phyloP scores from a whole-genome alignment of 2,113 vertebrate species.

The Lepus americanus region DNA sequence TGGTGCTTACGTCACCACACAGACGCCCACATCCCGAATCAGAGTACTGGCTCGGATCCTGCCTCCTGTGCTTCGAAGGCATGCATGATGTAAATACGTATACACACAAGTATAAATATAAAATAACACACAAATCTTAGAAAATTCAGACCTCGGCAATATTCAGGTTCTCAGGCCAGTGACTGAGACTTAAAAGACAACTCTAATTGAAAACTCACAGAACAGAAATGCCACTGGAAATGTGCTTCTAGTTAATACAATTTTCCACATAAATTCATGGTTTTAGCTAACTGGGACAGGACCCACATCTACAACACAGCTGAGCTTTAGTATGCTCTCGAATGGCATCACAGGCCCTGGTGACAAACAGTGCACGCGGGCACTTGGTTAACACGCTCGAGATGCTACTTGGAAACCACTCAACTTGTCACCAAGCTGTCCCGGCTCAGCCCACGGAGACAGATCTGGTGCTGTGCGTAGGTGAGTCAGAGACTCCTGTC shows the following conservation, averaged over 20 bases:
- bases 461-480: background rate
- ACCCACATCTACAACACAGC: background rate
- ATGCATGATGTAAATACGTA: no score
- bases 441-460: background rate
- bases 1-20: no score
- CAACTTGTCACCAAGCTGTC: background rate
- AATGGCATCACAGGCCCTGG: background rate
- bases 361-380: background rate
- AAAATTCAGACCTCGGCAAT: background rate
- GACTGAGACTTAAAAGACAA: background rate
- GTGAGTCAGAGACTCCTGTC: background rate
- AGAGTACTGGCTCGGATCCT: no score
- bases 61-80: no score
- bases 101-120: no score
- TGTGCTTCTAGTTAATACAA: conserved; percentile 15
- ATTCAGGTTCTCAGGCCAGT: background rate
- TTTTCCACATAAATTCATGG: background rate
- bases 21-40: no score
- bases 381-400: background rate
- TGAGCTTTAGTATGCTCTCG: background rate
- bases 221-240: conserved; percentile 1
- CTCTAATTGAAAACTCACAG: background rate
- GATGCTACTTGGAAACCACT: conserved; percentile 38
- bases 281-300: background rate
- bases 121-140: no score